A percentile compares a stretch with the other conserved stretches of the same genome.
phyloP scores from a whole-genome alignment of 2,888 invertebrate species.

The Heteromyza rotundicornis region DNA sequence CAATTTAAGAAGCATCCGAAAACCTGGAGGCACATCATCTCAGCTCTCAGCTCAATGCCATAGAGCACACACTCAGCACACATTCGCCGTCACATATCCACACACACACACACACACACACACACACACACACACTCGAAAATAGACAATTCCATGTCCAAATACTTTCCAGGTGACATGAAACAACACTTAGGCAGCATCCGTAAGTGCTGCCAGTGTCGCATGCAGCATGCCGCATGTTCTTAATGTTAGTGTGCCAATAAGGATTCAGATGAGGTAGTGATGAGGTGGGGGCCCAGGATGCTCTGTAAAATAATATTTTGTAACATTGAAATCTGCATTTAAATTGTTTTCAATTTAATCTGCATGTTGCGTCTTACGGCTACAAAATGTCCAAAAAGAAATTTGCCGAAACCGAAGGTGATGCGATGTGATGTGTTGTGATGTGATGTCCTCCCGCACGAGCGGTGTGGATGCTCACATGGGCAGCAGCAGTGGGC shows the following conservation, averaged over 20 bases:
- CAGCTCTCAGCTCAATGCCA: background rate
- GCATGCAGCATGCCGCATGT: background rate
- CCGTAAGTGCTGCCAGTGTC: conserved; percentile 33
- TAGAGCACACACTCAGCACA: conserved; percentile 17
- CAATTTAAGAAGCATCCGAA: conserved; percentile 40
- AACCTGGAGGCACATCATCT: background rate
- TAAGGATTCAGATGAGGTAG: background rate
- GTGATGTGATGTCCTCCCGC: too few relatives aligned
- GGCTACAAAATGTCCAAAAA: conserved; percentile 36
- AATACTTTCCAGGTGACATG: conserved; percentile 64
- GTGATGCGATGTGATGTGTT: too few relatives aligned
- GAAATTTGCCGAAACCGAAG: background rate
- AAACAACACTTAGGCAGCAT: conserved; percentile 63
- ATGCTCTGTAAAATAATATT: conserved; percentile 34
- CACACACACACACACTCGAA: conserved; percentile 37
- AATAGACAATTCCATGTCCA: conserved; percentile 61
- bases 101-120: background rate
- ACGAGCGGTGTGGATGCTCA: too few relatives aligned
- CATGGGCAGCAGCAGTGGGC: too few relatives aligned
- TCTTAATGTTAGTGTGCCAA: conserved; percentile 2
- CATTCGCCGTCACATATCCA: background rate
- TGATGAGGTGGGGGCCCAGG: conserved; percentile 17
- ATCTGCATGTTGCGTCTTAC: conserved; percentile 48
- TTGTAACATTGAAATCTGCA: conserved; percentile 47
- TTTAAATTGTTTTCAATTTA: conserved; percentile 55